Evolutionary conservation across 2,888 invertebrate genomes (phyloP).

Genomic region (Mactromeris polynyma): DNA sequence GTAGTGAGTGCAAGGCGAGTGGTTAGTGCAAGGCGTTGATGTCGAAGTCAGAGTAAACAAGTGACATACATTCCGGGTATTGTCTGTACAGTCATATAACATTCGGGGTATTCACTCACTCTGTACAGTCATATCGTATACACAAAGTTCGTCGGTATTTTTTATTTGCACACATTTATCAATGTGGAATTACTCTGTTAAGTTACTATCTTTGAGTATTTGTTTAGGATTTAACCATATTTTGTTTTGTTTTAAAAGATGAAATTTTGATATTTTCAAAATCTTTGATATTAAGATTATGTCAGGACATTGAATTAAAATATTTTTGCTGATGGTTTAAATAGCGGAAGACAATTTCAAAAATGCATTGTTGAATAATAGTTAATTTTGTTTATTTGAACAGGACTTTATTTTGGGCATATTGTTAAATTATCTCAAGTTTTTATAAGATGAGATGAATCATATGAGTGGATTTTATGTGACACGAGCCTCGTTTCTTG

Average conservation of each 20-base stretch:
- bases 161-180: slow-evolving; percentile 20
- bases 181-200: neutral
- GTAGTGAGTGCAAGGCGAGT: too few relatives aligned
- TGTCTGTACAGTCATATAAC: too few relatives aligned
- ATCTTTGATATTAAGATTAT: slow-evolving; percentile 24
- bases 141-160: slow-evolving; percentile 4
- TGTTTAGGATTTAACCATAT: neutral
- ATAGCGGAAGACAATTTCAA: neutral
- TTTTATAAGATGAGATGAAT: neutral
- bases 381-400: slow-evolving; percentile 1
- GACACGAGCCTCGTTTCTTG: neutral
- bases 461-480: neutral
- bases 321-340: neutral
- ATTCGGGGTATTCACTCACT: too few relatives aligned
- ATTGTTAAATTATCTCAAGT: neutral
- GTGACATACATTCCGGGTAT: too few relatives aligned
- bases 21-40: too few relatives aligned
- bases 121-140: too few relatives aligned
- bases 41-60: too few relatives aligned
- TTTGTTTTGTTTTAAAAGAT: slow-evolving; percentile 35
- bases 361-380: slow-evolving; percentile 6
- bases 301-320: slow-evolving; percentile 29
- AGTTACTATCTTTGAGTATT: slow-evolving; percentile 17
- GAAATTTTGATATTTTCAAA: slow-evolving; percentile 30
- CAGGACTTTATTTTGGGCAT: neutral